Evolutionary conservation across 2,797 vertebrate genomes (phyloP).

Genomic region (Sarcoramphus papa): DNA sequence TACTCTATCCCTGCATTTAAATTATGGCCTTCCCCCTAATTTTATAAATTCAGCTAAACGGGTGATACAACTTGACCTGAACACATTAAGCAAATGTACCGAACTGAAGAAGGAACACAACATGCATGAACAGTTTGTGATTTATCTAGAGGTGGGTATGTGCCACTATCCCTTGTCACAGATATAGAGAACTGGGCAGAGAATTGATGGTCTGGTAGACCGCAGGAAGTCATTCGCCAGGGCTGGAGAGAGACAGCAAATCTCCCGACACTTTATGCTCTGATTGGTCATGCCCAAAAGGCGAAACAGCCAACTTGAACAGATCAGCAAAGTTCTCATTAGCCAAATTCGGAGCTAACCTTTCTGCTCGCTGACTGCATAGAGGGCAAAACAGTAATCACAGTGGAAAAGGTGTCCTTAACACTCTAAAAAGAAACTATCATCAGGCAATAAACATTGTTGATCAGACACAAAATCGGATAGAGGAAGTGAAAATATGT

Average conservation of each 20-base stretch:
- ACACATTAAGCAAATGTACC: neutral
- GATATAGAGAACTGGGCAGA: neutral
- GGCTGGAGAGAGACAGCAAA: neutral
- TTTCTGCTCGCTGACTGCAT: neutral
- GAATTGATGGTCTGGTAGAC: neutral
- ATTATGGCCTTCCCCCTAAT: neutral
- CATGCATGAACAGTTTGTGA: neutral
- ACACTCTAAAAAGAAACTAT: neutral
- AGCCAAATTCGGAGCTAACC: conserved; percentile 29
- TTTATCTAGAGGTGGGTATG: neutral
- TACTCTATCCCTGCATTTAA: neutral
- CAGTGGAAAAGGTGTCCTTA: conserved; percentile 22
- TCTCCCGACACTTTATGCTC: neutral
- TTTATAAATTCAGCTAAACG: neutral
- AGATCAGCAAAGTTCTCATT: conserved; percentile 61
- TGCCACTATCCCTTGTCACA: neutral
- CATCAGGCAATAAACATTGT: neutral
- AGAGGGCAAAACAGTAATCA: conserved; percentile 30
- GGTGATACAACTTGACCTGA: neutral
- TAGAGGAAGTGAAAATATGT: neutral
- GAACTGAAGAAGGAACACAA: neutral
- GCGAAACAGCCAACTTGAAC: conserved; percentile 11
- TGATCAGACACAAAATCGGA: neutral
- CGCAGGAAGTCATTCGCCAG: neutral
- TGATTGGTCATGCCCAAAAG: conserved; percentile 40